Base-by-base conservation (phyloP, 1,140 invertebrate species). In the Trichogramma pretiosum region DNA sequence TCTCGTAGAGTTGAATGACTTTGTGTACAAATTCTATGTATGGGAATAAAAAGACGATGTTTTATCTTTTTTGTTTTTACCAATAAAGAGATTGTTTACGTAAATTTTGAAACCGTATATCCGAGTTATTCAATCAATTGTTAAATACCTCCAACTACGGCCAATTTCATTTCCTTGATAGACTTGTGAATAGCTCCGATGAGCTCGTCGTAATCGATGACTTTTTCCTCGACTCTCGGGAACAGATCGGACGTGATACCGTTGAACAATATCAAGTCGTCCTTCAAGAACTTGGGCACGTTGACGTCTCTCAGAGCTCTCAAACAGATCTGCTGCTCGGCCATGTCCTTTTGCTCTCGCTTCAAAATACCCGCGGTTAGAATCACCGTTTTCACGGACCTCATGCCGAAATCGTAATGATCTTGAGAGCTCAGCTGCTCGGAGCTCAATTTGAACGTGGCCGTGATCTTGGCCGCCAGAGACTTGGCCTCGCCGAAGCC, bases 1-100 rank as follows among this genome's bases (percentile, higher is more conserved):
- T 89, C 62, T 89, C 86, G 56, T 87, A 89, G 26, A 89, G 70
- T 63, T 85, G 82, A 32, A 85, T 80, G 1, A 82, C 80, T 72
- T 89, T 89, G 55, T 78, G 75, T 32, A 87, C 72, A 62, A 85
- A 88, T 28, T 75, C 81, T 82, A 63, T 22, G 56, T 72, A 67
- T n/a, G n/a, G n/a, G n/a, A n/a, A 23, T 10, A 33, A 35, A 16
- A n/a, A 44, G 21, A 35, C 3, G 19, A 24, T n/a, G n/a, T n/a
- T n/a, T n/a, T n/a, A n/a, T n/a, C n/a, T n/a, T n/a, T n/a, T n/a
- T n/a, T n/a, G n/a, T n/a, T n/a, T n/a, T n/a, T n/a, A n/a, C n/a
- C n/a, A n/a, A n/a, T n/a, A n/a, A n/a, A n/a, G n/a, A n/a, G n/a
- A n/a, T n/a, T n/a, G n/a, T n/a, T n/a, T n/a, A n/a, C n/a, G n/a